Percentiles rank a stretch among this genome's conserved stretches.
These are phyloP conservation scores for Ptilorrhoa leucosticta DNA, from an alignment of 2,113 vertebrate species.

Conservation along the genomic window DNA sequence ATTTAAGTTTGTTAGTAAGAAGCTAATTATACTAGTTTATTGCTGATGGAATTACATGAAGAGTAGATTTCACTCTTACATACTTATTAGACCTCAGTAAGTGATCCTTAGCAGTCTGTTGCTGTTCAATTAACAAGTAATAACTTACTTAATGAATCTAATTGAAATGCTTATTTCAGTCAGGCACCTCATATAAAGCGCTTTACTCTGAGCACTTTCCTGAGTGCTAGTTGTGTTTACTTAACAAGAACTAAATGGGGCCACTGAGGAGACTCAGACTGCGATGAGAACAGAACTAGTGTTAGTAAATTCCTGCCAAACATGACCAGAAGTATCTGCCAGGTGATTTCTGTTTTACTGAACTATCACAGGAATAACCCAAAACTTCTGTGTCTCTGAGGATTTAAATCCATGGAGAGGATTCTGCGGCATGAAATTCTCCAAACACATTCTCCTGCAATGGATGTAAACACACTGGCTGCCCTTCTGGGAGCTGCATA, in stretches of 20 bases:
- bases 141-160: slow-evolving; percentile 82
- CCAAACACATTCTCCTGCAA: background rate
- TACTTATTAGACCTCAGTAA: slow-evolving; percentile 78
- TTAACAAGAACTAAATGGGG: slow-evolving; percentile 47
- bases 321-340: background rate
- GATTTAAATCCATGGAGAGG: background rate
- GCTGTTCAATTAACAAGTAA: slow-evolving; percentile 82
- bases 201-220: slow-evolving; percentile 55
- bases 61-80: slow-evolving; percentile 74
- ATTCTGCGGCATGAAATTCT: background rate
- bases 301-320: background rate
- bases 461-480: background rate
- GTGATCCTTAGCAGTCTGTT: slow-evolving; percentile 80
- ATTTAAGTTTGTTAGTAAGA: slow-evolving; percentile 78
- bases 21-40: slow-evolving; percentile 82
- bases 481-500: background rate
- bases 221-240: slow-evolving; percentile 40
- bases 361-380: background rate
- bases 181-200: slow-evolving; percentile 41
- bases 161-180: slow-evolving; percentile 77
- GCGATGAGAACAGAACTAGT: background rate
- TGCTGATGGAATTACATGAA: slow-evolving; percentile 78
- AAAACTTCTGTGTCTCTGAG: background rate
- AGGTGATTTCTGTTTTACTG: slow-evolving; percentile 6
- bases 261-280: background rate